Conservation (phyloP, 2,888 invertebrate species). For the Netelia melanura region DNA sequence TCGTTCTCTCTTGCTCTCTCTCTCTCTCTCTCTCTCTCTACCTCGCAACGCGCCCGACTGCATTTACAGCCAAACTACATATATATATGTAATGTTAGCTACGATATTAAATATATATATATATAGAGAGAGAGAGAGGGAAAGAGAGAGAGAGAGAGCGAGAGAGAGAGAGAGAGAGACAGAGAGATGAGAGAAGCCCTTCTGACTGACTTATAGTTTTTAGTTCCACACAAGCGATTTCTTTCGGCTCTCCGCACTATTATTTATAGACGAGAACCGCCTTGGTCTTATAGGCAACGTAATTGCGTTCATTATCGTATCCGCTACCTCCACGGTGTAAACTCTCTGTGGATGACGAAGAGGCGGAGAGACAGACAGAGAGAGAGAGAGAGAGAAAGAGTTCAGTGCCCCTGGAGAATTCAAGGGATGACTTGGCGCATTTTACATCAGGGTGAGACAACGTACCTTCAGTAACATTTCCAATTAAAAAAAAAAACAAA, state of each 20-base stretch:
- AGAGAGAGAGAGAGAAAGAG: not conserved
- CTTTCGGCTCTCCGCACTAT: constrained; percentile 47
- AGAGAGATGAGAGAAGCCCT: not conserved
- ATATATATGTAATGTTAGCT: constrained; percentile 1
- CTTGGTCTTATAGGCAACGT: constrained; percentile 1
- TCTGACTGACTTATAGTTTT: constrained; percentile 45
- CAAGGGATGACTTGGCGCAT: constrained; percentile 27
- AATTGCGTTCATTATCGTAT: constrained; percentile 60
- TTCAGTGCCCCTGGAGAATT: constrained; percentile 43
- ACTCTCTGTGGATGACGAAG: not conserved
- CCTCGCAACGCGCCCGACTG: constrained; percentile 29
- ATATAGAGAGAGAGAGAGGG: not conserved
- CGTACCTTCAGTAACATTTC: no score
- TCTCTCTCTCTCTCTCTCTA: constrained; percentile 19
- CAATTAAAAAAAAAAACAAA: no score
- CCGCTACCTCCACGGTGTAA: not conserved
- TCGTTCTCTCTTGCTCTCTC: constrained; percentile 27
- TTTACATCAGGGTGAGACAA: not conserved
- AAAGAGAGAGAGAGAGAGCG: not conserved
- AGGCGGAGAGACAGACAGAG: not conserved
- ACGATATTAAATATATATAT: constrained; percentile 1
- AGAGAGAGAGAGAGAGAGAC: no score
- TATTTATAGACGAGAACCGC: constrained; percentile 15
- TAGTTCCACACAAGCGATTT: constrained; percentile 61
- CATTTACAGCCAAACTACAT: constrained; percentile 4